Base-by-base conservation (phyloP, 2,113 vertebrate species). In the Clarias magur region DNA sequence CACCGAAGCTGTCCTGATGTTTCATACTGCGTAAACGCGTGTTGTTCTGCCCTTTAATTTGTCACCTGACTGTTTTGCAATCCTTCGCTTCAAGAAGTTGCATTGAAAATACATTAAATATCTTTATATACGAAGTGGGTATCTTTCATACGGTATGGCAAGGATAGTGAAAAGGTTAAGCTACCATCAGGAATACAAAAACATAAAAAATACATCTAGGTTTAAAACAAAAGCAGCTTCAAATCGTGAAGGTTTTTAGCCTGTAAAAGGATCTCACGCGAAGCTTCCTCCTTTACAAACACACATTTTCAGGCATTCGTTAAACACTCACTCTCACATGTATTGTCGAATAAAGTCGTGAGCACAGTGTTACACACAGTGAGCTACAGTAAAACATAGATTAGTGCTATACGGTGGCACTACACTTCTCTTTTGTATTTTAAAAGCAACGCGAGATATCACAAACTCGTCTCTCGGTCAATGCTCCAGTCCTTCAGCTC, bases 401-500 rank as follows among this genome's bases (percentile, higher is more conserved):
- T 90, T 92, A 92, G 92, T 94, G 93, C 88, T 92, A 90, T 90
- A 91, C 88, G 91, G 95, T 96, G 95, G 93, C 95, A 96, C 95
- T 95, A 95, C 96, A 95, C 84, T 67, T 25, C 91, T 96, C 95
- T 87, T 48, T 34, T 92, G 73, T 91, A 91, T 81, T 85, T 93
- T 92, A 60, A 90, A 93, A 93, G 93, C 86, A 91, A 94, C 90
- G 88, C 91, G 89, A 95, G 91, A 94, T 94, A 92, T 99, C 97
- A 99, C 95, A 99, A 97, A 96, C 98, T 99, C 84, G 98, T 99
- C 94, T 99, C 98, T 92, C 97, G 95, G 94, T 99, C 98, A 93
- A 99, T 93, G 94, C 96, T 95, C 95, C 96, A 97, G 92, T 95
- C 94, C 94, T 96, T 96, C 93, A 96, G 95, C 93, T 94, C 95